Evolutionary conservation across 2,797 vertebrate genomes (phyloP).

Genomic region (Acipenser oxyrinchus): DNA sequence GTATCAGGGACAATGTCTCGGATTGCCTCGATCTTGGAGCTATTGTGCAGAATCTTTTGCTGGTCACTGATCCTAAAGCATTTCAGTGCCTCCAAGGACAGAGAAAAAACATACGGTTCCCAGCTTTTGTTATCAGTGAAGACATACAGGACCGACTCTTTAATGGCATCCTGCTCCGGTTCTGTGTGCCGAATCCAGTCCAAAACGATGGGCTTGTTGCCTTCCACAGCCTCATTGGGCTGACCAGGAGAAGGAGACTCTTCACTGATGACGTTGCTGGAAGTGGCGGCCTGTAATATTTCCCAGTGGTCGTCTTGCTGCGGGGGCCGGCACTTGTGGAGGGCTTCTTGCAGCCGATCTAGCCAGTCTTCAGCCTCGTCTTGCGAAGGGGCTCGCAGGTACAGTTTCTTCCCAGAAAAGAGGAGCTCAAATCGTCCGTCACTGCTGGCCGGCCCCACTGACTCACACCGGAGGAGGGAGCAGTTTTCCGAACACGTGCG

Average conservation of each 20-base stretch:
- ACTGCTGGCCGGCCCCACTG: constrained; percentile 44
- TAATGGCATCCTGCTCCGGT: constrained; percentile 75
- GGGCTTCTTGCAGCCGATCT: constrained; percentile 78
- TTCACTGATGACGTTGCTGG: background rate
- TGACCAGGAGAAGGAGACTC: constrained; percentile 5
- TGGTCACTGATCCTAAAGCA: constrained; percentile 65
- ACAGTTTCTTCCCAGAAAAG: constrained; percentile 71
- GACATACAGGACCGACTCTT: constrained; percentile 78
- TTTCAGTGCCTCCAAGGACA: constrained; percentile 76
- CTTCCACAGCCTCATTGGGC: constrained; percentile 17
- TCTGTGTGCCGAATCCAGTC: constrained; percentile 59
- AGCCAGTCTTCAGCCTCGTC: constrained; percentile 94
- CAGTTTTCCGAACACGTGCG: constrained; percentile 74
- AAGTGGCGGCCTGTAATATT: constrained; percentile 43
- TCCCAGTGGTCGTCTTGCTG: constrained; percentile 69
- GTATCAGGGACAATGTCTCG: constrained; percentile 84
- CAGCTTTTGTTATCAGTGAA: constrained; percentile 62
- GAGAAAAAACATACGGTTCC: constrained; percentile 73
- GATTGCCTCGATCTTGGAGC: constrained; percentile 66
- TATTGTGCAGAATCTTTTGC: constrained; percentile 63
- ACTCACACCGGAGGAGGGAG: constrained; percentile 82
- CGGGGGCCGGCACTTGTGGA: constrained; percentile 71
- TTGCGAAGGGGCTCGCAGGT: constrained; percentile 67
- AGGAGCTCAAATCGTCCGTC: constrained; percentile 81
- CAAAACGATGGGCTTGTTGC: constrained; percentile 25